Conservation (phyloP, 1,140 invertebrate species). For the Chlorops oryzae region DNA sequence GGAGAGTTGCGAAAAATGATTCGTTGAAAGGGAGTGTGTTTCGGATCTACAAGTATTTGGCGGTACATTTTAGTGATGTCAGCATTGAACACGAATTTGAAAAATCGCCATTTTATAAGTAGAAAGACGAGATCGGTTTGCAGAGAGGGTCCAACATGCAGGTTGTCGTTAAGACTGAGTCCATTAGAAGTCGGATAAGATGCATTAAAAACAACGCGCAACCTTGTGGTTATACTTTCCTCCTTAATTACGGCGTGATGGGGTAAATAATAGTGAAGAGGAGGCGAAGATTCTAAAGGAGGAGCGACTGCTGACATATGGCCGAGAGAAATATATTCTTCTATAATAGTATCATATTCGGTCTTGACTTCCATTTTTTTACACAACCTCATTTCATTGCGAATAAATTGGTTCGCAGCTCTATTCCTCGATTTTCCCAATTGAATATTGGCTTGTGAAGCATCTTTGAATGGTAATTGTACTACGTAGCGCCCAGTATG, state of each 20-base stretch:
- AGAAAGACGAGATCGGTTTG: slow-evolving; percentile 40
- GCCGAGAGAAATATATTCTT: slow-evolving; percentile 6
- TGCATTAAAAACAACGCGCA: slow-evolving; percentile 32
- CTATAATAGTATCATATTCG: slow-evolving; percentile 5
- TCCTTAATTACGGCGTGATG: slow-evolving; percentile 9
- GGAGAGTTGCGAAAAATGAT: no score
- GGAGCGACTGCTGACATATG: slow-evolving; percentile 10
- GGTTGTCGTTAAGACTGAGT: slow-evolving; percentile 34
- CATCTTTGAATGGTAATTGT: slow-evolving; percentile 4
- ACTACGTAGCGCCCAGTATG: neutral
- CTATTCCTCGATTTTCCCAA: neutral
- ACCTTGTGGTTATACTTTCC: slow-evolving; percentile 21
- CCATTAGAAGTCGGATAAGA: slow-evolving; percentile 19
- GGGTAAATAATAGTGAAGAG: slow-evolving; percentile 11
- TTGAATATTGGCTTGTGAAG: no score
- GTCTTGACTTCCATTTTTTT: neutral
- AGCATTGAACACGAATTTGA: slow-evolving; percentile 25
- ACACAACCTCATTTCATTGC: neutral
- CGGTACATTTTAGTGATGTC: slow-evolving; percentile 44
- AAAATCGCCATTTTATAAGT: slow-evolving; percentile 33
- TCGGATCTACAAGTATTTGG: no score
- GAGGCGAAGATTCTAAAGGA: no score
- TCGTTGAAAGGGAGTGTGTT: no score
- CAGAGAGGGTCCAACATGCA: slow-evolving; percentile 33
- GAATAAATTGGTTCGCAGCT: neutral